Conservation (phyloP, 2,797 vertebrate genomes). For the Premnoplex brunnescens region DNA sequence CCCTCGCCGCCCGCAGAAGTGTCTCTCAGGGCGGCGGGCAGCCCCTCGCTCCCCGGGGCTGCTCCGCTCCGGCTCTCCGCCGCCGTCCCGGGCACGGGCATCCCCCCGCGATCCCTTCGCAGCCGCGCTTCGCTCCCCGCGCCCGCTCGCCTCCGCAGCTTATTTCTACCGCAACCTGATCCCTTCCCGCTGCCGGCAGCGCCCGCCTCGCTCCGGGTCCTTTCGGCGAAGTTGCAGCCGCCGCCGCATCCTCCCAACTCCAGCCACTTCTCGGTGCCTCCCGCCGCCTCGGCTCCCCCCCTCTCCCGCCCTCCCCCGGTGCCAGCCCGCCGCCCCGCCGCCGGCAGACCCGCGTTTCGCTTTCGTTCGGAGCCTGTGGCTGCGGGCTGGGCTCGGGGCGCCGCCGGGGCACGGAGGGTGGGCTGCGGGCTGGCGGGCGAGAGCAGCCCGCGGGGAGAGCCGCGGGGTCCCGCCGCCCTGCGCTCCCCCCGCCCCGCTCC, state of each 20-base stretch:
- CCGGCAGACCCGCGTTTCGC: slow-evolving; percentile 1
- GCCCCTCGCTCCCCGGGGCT: not conserved
- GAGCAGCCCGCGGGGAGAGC: not conserved
- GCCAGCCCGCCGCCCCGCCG: not conserved
- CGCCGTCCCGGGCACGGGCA: not conserved
- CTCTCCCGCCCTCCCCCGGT: not conserved
- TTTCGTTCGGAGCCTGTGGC: not conserved
- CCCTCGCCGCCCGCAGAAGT: not conserved
- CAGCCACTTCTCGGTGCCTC: not conserved
- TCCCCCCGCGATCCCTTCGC: not conserved
- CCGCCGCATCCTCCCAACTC: slow-evolving; percentile 22
- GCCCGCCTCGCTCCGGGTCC: not conserved
- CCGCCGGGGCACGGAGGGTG: not conserved
- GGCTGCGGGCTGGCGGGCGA: not conserved
- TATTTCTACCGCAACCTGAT: not conserved
- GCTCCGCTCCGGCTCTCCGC: not conserved
- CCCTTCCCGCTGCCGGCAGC: not conserved
- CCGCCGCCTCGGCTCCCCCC: not conserved
- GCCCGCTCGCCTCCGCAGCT: not conserved
- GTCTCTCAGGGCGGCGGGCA: not conserved
- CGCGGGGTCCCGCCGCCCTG: not conserved
- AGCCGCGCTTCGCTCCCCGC: not conserved
- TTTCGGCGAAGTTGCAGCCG: slow-evolving; percentile 20
- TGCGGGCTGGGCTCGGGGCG: not conserved
- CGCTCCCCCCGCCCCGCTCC: not conserved